Evolutionary conservation across 2,113 vertebrate species (phyloP).

Genomic region (Callionymus lyra): DNA sequence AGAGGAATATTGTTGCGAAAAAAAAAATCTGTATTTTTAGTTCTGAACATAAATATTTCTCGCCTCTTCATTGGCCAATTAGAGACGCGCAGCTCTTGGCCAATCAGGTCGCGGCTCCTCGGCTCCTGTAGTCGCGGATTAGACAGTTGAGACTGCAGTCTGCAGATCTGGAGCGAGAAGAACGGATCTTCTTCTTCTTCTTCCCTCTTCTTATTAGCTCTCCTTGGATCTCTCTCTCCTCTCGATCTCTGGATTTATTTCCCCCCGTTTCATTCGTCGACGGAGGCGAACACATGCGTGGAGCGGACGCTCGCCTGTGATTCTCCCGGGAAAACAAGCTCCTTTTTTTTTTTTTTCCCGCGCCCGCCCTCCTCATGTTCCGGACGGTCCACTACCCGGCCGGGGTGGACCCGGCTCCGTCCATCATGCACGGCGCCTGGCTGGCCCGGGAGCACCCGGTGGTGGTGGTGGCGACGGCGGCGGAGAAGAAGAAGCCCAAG

Average conservation of each 20-base stretch:
- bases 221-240: slow-evolving; percentile 14
- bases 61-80: slow-evolving; percentile 27
- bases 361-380: slow-evolving; percentile 43
- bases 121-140: slow-evolving; percentile 51
- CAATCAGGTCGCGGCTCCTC: slow-evolving; percentile 49
- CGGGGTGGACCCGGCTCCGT: slow-evolving; percentile 72
- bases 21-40: too few species aligned
- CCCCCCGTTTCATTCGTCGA: slow-evolving; percentile 19
- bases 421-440: slow-evolving; percentile 68
- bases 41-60: slow-evolving; percentile 2
- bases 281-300: neutral
- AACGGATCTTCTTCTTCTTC: slow-evolving; percentile 24
- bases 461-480: slow-evolving; percentile 47
- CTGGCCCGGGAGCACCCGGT: slow-evolving; percentile 62
- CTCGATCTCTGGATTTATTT: slow-evolving; percentile 8
- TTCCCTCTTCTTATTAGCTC: slow-evolving; percentile 43
- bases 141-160: slow-evolving; percentile 54
- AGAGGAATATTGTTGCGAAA: too few species aligned
- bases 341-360: too few species aligned
- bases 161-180: slow-evolving; percentile 33
- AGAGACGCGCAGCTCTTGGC: slow-evolving; percentile 38
- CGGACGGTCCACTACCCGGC: slow-evolving; percentile 62
- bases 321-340: too few species aligned
- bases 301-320: neutral
- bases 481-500: slow-evolving; percentile 71